Evolutionary conservation across 2,888 invertebrate species (phyloP), one percentile per base, ranked within the genome.

Genomic region (Zelleria hepariella): DNA sequence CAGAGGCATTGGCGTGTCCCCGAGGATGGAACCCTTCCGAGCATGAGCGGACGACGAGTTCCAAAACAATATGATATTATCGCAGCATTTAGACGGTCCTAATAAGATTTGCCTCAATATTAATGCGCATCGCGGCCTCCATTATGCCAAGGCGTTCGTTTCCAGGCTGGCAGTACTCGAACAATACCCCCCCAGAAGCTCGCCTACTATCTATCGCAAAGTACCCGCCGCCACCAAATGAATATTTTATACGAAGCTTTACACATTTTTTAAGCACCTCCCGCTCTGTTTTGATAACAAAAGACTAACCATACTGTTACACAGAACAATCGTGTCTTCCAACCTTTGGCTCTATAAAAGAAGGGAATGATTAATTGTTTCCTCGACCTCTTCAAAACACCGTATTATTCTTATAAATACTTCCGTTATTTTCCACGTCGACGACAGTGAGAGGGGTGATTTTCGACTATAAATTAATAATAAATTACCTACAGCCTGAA

Each of bases 91-190:
- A 85, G 80, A 77, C 82, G 80, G 81, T 78, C 80, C 85, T 88
- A 88, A 87, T 87, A 88, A 87, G 87, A 88, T 88, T 87, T 86
- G 80, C 85, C 78, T 86, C 81, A 86, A 84, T 86, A 86, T 86
- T 86, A 85, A 86, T 83, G 80, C 85, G 85, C 86, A 82, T 82
- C 85, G 82, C 68, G 73, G 85, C 79, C 74, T 85, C 87, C 77
- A 85, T 86, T 87, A 86, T 87, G 83, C 75, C 68, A 71, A 74
- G 78, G 82, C 78, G 85, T 86, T 85, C 78, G 85, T 86, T 84
- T 82, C 82, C 80, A 80, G 76, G 74, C 80, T 80, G 75, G 74
- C 72, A 67, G 72, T 72, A 70, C 70, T 71, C 73, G 75, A 68
- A 68, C 68, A 67, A 74, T 72, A 73, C 74, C 73, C 71, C 70